Percentiles rank a stretch among this genome's conserved stretches.
Conservation (phyloP, 2,113 vertebrate species). For the Verasper variegatus region DNA sequence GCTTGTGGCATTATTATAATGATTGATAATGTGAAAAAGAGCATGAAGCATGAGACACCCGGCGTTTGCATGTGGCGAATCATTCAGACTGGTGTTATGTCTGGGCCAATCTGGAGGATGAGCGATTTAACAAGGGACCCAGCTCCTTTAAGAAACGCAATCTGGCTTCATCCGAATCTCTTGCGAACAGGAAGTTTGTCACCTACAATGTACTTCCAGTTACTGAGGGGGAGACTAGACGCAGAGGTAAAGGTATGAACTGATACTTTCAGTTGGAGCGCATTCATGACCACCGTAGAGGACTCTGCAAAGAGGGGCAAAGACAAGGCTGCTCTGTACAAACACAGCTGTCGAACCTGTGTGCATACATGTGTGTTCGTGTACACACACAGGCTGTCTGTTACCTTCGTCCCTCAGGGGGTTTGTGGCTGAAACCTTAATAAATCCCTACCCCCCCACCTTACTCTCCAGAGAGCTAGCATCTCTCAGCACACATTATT, state of each 20-base stretch:
- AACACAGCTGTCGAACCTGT: slow-evolving; percentile 76
- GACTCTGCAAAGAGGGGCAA: slow-evolving; percentile 64
- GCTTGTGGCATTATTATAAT: slow-evolving; percentile 15
- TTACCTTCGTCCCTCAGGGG: slow-evolving; percentile 45
- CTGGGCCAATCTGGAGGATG: slow-evolving; percentile 15
- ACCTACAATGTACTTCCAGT: not conserved
- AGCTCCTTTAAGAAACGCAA: slow-evolving; percentile 42
- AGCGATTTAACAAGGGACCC: slow-evolving; percentile 19
- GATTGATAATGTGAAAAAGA: slow-evolving; percentile 27
- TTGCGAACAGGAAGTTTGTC: slow-evolving; percentile 34
- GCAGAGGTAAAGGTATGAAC: slow-evolving; percentile 34
- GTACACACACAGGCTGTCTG: slow-evolving; percentile 48
- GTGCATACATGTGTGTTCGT: slow-evolving; percentile 21
- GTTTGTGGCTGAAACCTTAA: slow-evolving; percentile 57
- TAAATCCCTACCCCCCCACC: slow-evolving; percentile 57
- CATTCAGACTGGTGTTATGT: slow-evolving; percentile 57
- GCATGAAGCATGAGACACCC: slow-evolving; percentile 23
- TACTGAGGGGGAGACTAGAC: slow-evolving; percentile 6
- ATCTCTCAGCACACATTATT: slow-evolving; percentile 78
- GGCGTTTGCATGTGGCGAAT: slow-evolving; percentile 48
- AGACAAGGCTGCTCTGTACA: slow-evolving; percentile 73
- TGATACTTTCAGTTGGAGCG: slow-evolving; percentile 30
- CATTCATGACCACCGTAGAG: slow-evolving; percentile 17
- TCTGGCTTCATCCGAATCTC: slow-evolving; percentile 46
- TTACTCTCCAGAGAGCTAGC: slow-evolving; percentile 56